Conservation (phyloP, 2,888 invertebrate species). For the Drosophila hamatofila region DNA sequence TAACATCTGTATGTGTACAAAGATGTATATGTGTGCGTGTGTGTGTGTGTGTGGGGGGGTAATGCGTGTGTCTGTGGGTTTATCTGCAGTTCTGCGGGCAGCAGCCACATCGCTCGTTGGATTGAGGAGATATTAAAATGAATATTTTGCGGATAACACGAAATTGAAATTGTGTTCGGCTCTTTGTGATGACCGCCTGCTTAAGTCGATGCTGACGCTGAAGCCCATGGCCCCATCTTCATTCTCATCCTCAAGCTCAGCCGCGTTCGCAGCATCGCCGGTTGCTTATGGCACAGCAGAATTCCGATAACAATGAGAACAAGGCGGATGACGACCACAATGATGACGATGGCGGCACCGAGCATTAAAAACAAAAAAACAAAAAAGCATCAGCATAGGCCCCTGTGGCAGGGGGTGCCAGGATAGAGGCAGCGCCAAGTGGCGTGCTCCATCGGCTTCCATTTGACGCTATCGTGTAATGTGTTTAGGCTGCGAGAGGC, state of each 20-base stretch:
- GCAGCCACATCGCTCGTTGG: conserved; percentile 42
- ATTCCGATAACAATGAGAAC: conserved; percentile 76
- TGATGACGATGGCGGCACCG: conserved; percentile 52
- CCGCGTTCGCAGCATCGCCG: conserved; percentile 20
- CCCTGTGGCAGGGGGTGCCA: conserved; percentile 8
- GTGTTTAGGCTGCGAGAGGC: conserved; percentile 69
- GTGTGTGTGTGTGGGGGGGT: conserved; percentile 51
- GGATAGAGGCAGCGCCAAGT: conserved; percentile 41
- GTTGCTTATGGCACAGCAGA: conserved; percentile 64
- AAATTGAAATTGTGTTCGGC: conserved; percentile 77
- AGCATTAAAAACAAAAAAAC: conserved; percentile 21
- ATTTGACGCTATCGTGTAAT: conserved; percentile 80
- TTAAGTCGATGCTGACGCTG: conserved; percentile 40
- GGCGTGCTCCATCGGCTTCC: conserved; percentile 68
- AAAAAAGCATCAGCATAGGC: neutral
- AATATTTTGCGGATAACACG: conserved; percentile 83
- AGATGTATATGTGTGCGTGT: conserved; percentile 28
- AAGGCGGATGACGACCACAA: conserved; percentile 53
- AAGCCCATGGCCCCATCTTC: conserved; percentile 1
- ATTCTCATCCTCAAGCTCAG: conserved; percentile 6
- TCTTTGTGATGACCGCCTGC: conserved; percentile 68
- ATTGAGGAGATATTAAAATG: conserved; percentile 84
- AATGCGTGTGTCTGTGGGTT: neutral
- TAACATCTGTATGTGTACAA: conserved; percentile 80
- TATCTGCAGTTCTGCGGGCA: conserved; percentile 2